phyloP scores from a whole-genome alignment of 2,113 vertebrate species.

The Progne subis region DNA sequence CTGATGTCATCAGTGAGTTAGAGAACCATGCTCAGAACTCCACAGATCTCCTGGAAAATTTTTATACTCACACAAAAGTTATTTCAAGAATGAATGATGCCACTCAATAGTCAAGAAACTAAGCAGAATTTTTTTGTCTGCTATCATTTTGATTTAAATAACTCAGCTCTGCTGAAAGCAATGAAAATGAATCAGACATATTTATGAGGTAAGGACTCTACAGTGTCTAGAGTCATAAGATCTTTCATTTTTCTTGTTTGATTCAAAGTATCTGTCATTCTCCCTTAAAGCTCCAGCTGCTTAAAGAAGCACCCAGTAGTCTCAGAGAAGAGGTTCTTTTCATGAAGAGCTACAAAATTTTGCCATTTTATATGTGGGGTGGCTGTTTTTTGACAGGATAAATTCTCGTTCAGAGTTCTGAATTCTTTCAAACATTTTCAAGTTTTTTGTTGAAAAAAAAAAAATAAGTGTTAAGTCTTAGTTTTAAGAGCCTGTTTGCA shows the following conservation, averaged over 20 bases:
- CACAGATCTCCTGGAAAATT: background rate
- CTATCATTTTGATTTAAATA: conserved; percentile 25
- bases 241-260: conserved; percentile 47
- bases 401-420: background rate
- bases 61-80: background rate
- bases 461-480: background rate
- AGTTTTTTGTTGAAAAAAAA: background rate
- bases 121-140: background rate
- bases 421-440: background rate
- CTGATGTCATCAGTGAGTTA: background rate
- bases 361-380: background rate
- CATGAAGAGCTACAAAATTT: background rate
- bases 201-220: conserved; percentile 53
- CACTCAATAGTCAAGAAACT: background rate
- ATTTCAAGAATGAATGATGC: background rate
- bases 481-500: background rate
- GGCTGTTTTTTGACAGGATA: background rate
- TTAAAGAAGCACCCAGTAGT: background rate
- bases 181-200: conserved; percentile 53
- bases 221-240: conserved; percentile 19
- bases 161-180: conserved; percentile 20
- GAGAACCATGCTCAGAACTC: background rate
- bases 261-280: conserved; percentile 38
- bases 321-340: background rate
- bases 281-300: conserved; percentile 17